Percentiles rank a stretch among this genome's conserved stretches.
Evolutionary conservation across 1,140 invertebrate species (phyloP).

Genomic region (Camponotus vicinus): DNA sequence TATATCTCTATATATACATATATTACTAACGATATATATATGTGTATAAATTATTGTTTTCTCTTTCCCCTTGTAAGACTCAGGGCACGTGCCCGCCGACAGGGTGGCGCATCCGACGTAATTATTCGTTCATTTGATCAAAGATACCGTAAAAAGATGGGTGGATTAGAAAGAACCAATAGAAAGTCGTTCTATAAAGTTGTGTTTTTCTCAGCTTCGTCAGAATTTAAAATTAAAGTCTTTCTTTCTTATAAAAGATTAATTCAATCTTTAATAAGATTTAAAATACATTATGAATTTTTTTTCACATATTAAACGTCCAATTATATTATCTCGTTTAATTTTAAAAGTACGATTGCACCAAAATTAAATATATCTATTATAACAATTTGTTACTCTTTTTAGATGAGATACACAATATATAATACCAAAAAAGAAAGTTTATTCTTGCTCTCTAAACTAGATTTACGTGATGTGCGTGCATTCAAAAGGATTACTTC

Average conservation of each 20-base stretch:
- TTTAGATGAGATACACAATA: too few relatives aligned
- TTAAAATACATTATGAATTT: conserved; percentile 8
- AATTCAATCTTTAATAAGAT: conserved; percentile 31
- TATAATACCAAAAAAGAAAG: background rate
- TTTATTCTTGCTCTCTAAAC: background rate
- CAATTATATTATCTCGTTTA: background rate
- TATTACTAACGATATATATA: conserved; percentile 73
- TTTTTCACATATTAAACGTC: background rate
- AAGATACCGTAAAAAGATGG: background rate
- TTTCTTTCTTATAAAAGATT: background rate
- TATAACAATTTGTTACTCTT: background rate
- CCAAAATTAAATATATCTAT: background rate
- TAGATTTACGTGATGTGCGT: background rate
- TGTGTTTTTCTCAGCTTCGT: conserved; percentile 7
- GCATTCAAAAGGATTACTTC: conserved; percentile 13
- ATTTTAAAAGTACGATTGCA: background rate
- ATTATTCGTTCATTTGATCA: conserved; percentile 44
- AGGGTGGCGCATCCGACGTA: conserved; percentile 73
- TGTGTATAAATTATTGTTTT: conserved; percentile 82
- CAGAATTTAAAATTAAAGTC: conserved; percentile 11
- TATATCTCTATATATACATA: conserved; percentile 75
- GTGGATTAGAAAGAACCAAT: conserved; percentile 9
- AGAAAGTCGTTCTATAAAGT: conserved; percentile 32
- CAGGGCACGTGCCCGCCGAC: conserved; percentile 70
- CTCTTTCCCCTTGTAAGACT: conserved; percentile 76